Evolutionary conservation across 92 coral and sea anemone species (phyloP).

Genomic region (Porites evermanni): DNA sequence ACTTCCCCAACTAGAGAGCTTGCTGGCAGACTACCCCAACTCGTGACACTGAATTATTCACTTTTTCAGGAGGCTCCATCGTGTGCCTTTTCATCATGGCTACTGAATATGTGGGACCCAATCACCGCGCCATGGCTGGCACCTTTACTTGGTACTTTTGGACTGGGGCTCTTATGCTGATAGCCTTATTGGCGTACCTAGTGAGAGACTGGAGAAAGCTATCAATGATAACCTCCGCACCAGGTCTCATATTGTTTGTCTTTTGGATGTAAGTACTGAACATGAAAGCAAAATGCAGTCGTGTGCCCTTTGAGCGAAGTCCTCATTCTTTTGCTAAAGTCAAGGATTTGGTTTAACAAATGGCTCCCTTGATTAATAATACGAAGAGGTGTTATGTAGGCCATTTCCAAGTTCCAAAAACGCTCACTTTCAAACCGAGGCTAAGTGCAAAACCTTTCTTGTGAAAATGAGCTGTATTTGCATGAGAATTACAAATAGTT

Average conservation of each 20-base stretch:
- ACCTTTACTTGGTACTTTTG: conserved; percentile 92
- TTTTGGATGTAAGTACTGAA: conserved; percentile 86
- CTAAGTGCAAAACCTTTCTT: no score
- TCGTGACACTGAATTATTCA: neutral
- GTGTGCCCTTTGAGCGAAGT: neutral
- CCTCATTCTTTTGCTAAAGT: no score
- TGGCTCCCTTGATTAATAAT: no score
- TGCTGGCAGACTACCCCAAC: no score
- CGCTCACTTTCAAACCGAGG: no score
- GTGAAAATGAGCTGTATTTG: no score
- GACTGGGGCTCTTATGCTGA: conserved; percentile 81
- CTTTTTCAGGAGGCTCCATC: conserved; percentile 81
- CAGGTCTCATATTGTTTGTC: conserved; percentile 81
- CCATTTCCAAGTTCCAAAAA: no score
- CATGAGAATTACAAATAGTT: no score
- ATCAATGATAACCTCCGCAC: conserved; percentile 81
- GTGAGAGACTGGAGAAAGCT: conserved; percentile 96
- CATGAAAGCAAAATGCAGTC: neutral
- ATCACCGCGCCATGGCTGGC: conserved; percentile 91
- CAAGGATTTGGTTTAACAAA: no score
- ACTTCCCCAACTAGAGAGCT: no score
- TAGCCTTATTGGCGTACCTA: conserved; percentile 93
- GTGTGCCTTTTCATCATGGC: conserved; percentile 94
- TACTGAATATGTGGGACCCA: conserved; percentile 90
- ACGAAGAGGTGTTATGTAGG: no score